Percentiles rank a stretch among this genome's conserved stretches.
Conservation (phyloP, 2,888 invertebrate species). For the Diaprepes abbreviatus region DNA sequence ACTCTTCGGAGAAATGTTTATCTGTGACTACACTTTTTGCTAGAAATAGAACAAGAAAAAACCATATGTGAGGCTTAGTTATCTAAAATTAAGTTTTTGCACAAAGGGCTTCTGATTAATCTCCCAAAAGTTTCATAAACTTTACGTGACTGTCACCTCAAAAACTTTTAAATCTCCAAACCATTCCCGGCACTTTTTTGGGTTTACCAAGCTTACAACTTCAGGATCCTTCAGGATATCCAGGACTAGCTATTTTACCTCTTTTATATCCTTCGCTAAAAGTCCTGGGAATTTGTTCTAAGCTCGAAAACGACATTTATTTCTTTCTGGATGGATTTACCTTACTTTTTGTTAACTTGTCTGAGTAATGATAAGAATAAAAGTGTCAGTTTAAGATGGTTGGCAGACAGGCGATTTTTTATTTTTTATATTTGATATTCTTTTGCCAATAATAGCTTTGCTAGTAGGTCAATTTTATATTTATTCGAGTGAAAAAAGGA, state of each 20-base stretch:
- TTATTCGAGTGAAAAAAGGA: no score
- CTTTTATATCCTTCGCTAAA: constrained; percentile 45
- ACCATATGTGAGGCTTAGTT: no score
- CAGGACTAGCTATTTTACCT: constrained; percentile 40
- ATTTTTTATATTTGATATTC: no score
- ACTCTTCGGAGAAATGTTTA: no score
- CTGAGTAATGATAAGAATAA: constrained; percentile 19
- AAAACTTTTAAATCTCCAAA: constrained; percentile 39
- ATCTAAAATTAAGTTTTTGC: constrained; percentile 12
- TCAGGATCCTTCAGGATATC: constrained; percentile 41
- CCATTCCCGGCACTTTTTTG: constrained; percentile 36
- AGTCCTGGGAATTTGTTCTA: constrained; percentile 49
- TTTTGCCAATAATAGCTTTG: no score
- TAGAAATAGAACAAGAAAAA: no score
- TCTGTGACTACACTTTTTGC: no score
- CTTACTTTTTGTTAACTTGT: constrained; percentile 17
- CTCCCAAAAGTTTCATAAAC: constrained; percentile 24
- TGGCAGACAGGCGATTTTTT: neutral
- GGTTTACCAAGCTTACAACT: constrained; percentile 43
- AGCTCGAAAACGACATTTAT: constrained; percentile 47
- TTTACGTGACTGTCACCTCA: constrained; percentile 22
- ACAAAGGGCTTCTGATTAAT: constrained; percentile 1
- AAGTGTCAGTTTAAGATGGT: no score
- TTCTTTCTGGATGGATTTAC: constrained; percentile 29
- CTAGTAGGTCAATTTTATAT: no score